Conservation (phyloP, 1,140 invertebrate genomes). For the Nymphalis io region DNA sequence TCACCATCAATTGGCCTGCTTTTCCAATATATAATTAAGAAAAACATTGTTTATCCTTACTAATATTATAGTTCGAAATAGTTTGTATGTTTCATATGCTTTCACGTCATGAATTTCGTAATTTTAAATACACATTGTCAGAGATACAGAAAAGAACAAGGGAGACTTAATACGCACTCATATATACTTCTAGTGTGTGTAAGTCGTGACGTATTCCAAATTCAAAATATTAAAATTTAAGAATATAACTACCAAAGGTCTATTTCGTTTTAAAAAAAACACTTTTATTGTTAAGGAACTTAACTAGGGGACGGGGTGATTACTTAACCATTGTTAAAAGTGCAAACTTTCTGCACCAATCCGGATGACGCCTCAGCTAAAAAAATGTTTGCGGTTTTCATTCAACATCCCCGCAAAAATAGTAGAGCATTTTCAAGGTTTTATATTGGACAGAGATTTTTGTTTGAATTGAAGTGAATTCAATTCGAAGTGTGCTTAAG, state of each 20-base stretch:
- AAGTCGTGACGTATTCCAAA: no score
- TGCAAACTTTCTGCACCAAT: conserved; percentile 37
- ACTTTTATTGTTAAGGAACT: conserved; percentile 1
- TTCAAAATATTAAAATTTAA: not conserved
- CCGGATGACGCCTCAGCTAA: conserved; percentile 13
- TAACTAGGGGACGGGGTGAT: conserved; percentile 26
- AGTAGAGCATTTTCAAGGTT: conserved; percentile 15
- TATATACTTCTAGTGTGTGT: no score
- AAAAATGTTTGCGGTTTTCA: conserved; percentile 41
- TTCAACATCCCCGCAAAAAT: conserved; percentile 31
- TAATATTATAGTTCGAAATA: no score
- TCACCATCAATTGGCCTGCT: no score
- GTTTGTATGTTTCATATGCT: no score
- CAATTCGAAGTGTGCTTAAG: not conserved
- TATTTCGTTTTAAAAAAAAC: not conserved
- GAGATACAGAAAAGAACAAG: no score
- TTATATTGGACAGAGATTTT: conserved; percentile 10
- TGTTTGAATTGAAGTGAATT: conserved; percentile 10
- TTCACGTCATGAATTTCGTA: no score
- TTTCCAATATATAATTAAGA: no score
- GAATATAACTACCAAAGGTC: not conserved
- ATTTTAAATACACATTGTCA: no score
- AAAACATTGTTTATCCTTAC: no score
- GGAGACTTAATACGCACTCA: no score
- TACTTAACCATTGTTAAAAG: conserved; percentile 40